Conservation (phyloP, 2,888 invertebrate species). For the Cantharis rufa region DNA sequence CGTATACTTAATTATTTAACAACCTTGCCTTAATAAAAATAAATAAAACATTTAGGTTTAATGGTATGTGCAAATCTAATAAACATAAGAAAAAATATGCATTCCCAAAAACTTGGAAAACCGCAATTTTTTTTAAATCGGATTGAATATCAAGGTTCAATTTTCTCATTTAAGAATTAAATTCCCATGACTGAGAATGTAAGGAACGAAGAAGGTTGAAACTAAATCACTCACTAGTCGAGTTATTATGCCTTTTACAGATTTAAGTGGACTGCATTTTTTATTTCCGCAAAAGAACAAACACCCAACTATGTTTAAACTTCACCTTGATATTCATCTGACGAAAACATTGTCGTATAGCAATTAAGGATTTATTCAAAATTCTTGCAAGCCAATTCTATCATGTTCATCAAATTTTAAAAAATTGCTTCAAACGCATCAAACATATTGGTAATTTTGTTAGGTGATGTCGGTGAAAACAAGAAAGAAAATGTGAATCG, state of each 20-base stretch:
- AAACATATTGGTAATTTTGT: too few relatives aligned
- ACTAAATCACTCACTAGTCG: conserved; percentile 41
- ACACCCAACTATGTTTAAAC: conserved; percentile 21
- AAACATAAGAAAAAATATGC: conserved; percentile 10
- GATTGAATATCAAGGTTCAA: conserved; percentile 13
- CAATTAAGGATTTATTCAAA: neutral
- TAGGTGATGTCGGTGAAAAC: too few relatives aligned
- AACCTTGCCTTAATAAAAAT: conserved; percentile 1
- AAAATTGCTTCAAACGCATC: too few relatives aligned
- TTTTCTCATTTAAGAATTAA: conserved; percentile 39
- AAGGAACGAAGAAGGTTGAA: conserved; percentile 36
- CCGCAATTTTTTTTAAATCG: conserved; percentile 12
- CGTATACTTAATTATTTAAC: neutral
- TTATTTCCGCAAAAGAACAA: conserved; percentile 24
- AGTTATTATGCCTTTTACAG: conserved; percentile 44
- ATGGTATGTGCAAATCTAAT: conserved; percentile 1
- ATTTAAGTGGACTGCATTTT: conserved; percentile 26
- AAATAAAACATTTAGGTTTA: conserved; percentile 7
- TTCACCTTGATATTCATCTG: conserved; percentile 8
- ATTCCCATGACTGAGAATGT: conserved; percentile 46
- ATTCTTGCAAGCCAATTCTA: neutral
- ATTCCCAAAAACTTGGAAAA: neutral
- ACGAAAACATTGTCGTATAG: neutral
- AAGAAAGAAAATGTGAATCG: too few relatives aligned
- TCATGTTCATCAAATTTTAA: too few relatives aligned